A percentile compares a stretch with the other conserved stretches of the same genome.
These are phyloP conservation scores for Bombus pyrosoma DNA, from an alignment of 1,140 invertebrate genomes.

Conservation along the genomic window DNA sequence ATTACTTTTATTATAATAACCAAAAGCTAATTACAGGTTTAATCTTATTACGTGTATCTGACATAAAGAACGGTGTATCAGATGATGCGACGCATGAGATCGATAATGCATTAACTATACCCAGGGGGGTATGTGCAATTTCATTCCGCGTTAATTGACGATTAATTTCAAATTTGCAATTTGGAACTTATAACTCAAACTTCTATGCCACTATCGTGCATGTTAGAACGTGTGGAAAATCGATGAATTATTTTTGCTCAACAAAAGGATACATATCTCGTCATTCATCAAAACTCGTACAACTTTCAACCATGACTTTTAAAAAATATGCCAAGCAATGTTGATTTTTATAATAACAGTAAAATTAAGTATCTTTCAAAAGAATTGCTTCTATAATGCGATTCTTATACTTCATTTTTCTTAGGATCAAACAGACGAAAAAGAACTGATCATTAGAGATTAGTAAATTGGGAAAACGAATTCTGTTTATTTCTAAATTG, in stretches of 20 bases:
- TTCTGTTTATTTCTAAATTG: not conserved
- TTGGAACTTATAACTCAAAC: not conserved
- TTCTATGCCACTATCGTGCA: not conserved
- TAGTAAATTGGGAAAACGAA: not conserved
- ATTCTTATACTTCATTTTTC: not conserved
- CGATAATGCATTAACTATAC: not conserved
- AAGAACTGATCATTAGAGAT: not conserved
- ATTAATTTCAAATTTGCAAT: conserved; percentile 16
- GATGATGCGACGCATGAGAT: not conserved
- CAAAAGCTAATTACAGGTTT: not conserved
- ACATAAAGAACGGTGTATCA: not conserved
- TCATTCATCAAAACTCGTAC: not conserved
- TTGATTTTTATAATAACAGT: not conserved
- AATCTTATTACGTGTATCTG: not conserved
- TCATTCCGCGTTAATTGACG: not conserved
- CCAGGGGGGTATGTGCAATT: not conserved
- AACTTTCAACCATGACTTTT: not conserved
- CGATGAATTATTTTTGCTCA: not conserved
- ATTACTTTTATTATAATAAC: not conserved
- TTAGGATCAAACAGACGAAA: not conserved
- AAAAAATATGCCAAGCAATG: not conserved
- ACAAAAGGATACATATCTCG: not conserved
- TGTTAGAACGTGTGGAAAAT: not conserved
- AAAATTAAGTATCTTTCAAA: not conserved
- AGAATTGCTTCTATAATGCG: not conserved